Conservation (phyloP, 1,140 invertebrate genomes). For the Ceratina japonica region DNA sequence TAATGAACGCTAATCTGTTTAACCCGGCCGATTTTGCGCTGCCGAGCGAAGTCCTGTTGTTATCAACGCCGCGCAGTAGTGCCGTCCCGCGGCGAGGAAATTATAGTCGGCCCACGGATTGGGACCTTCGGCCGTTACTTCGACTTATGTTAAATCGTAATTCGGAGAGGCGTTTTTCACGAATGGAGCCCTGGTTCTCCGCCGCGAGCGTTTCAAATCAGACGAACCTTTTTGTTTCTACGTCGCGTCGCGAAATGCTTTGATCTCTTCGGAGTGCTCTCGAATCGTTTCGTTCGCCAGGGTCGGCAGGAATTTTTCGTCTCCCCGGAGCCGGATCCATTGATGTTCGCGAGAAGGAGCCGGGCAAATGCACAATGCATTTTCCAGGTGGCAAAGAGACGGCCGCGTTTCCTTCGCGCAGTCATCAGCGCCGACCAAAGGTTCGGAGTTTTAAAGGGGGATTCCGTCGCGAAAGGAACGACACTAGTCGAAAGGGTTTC, state of each 20-base stretch:
- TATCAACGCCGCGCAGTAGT: background rate
- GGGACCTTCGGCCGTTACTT: too few species aligned
- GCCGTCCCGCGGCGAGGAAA: background rate
- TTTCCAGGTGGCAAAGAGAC: conserved; percentile 39
- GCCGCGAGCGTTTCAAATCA: background rate
- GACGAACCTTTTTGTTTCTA: conserved; percentile 31
- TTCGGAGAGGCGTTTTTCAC: too few species aligned
- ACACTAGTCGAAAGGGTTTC: conserved; percentile 39
- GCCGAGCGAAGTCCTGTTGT: background rate
- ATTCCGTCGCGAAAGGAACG: conserved; percentile 19
- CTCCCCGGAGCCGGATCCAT: conserved; percentile 23
- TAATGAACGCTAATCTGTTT: conserved; percentile 39
- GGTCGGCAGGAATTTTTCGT: conserved; percentile 50
- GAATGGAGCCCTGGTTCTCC: background rate
- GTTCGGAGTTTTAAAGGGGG: conserved; percentile 1
- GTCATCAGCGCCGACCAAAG: conserved; percentile 32
- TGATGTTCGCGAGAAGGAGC: background rate
- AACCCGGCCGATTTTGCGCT: conserved; percentile 19
- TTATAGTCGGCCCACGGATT: too few species aligned
- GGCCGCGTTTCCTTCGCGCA: conserved; percentile 30
- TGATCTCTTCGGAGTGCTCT: conserved; percentile 51
- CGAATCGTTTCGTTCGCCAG: conserved; percentile 35
- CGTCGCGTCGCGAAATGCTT: conserved; percentile 31
- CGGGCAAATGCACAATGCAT: conserved; percentile 56
- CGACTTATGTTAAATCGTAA: too few species aligned